Conservation (phyloP, 2,888 invertebrate species). For the Dicroscelio sp. region DNA sequence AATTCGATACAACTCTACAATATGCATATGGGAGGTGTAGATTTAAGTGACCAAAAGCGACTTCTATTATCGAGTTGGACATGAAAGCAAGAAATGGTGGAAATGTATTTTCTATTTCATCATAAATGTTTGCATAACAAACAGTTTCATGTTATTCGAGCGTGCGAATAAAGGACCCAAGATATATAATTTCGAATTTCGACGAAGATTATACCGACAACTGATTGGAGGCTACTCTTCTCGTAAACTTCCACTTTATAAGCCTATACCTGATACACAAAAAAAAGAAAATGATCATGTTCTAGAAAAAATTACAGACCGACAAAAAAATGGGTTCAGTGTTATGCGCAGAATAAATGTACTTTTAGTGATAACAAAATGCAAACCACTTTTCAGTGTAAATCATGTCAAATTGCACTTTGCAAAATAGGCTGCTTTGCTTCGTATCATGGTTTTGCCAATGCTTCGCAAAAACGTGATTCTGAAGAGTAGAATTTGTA, state of each 20-base stretch:
- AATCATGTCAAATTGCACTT: background rate
- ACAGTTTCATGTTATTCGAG: background rate
- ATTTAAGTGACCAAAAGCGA: slow-evolving; percentile 11
- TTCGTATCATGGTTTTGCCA: background rate
- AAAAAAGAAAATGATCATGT: background rate
- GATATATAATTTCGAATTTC: background rate
- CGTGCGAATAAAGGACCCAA: background rate
- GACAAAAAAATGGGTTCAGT: background rate
- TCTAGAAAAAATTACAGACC: background rate
- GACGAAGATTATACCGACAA: background rate
- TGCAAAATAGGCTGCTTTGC: background rate
- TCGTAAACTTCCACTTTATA: background rate
- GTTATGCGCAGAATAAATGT: background rate
- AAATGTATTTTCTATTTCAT: background rate
- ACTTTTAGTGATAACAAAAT: background rate
- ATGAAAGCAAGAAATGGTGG: slow-evolving; percentile 13
- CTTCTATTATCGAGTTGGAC: background rate
- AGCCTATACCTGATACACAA: background rate
- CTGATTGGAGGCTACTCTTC: slow-evolving; percentile 7
- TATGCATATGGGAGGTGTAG: background rate
- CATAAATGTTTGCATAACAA: background rate
- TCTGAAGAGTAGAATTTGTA: background rate
- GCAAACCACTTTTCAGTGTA: background rate
- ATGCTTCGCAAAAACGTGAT: background rate
- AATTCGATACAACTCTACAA: background rate